phyloP scores from a whole-genome alignment of 2,888 invertebrate species.

The Clistopyga incitator region DNA sequence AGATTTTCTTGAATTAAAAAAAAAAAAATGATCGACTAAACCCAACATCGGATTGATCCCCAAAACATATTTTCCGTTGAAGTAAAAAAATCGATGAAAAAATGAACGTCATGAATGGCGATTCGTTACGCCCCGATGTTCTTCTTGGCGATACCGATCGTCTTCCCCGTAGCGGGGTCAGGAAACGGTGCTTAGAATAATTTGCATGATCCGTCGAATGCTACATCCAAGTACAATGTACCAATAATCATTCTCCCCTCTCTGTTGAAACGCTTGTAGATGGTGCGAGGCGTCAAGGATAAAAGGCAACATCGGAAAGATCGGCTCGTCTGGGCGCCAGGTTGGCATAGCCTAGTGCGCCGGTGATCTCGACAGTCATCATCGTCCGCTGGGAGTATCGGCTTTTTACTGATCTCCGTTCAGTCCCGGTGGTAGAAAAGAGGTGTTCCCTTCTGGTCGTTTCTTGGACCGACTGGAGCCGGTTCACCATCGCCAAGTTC shows the following conservation, averaged over 20 bases:
- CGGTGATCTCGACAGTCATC: conserved; percentile 50
- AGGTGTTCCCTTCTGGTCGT: conserved; percentile 22
- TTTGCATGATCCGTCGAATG: conserved; percentile 36
- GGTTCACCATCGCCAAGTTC: conserved; percentile 27
- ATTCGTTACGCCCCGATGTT: not conserved
- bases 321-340: not conserved
- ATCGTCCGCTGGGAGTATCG: conserved; percentile 29
- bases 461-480: not conserved
- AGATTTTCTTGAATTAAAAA: too few relatives aligned
- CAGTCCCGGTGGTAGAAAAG: conserved; percentile 22
- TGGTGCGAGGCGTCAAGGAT: not conserved
- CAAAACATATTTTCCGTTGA: not conserved
- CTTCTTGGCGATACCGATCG: not conserved
- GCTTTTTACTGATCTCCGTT: conserved; percentile 22
- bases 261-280: not conserved
- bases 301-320: too few relatives aligned
- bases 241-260: not conserved
- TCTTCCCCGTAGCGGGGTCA: conserved; percentile 23
- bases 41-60: not conserved
- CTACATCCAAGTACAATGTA: not conserved
- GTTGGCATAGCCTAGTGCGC: not conserved
- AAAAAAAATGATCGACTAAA: too few relatives aligned
- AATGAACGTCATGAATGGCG: not conserved
- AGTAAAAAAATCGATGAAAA: not conserved
- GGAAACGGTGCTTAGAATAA: conserved; percentile 34